phyloP scores from a whole-genome alignment of 2,797 vertebrate genomes.

The Euphonia xanthogaster region DNA sequence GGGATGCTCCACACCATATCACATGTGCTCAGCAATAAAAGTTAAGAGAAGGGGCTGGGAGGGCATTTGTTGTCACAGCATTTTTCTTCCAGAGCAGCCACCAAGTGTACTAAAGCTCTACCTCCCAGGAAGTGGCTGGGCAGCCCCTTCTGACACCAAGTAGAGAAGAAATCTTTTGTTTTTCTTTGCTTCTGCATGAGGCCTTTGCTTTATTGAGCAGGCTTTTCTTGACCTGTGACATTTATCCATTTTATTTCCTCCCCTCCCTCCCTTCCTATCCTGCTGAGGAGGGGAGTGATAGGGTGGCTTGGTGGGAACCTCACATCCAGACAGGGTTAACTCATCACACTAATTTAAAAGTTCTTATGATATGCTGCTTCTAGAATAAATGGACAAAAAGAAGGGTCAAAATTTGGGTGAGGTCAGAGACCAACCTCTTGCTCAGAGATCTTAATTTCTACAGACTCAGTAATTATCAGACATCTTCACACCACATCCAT shows the following conservation, averaged over 20 bases:
- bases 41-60: not conserved
- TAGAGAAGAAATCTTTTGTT: not conserved
- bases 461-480: not conserved
- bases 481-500: not conserved
- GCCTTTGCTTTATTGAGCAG: not conserved
- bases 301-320: fast-evolving
- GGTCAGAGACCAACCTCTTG: not conserved
- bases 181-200: not conserved
- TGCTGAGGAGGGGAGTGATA: not conserved
- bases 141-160: not conserved
- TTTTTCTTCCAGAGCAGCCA: not conserved
- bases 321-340: not conserved
- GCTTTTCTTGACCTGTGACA: not conserved
- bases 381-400: not conserved
- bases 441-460: not conserved
- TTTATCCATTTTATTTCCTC: not conserved
- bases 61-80: fast-evolving
- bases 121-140: not conserved
- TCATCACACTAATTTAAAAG: not conserved
- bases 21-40: not conserved
- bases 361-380: not conserved
- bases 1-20: not conserved
- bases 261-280: not conserved
- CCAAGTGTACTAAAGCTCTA: fast-evolving
- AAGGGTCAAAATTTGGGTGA: not conserved